Base-by-base conservation (phyloP, 2,113 vertebrate genomes). In the Conger conger region DNA sequence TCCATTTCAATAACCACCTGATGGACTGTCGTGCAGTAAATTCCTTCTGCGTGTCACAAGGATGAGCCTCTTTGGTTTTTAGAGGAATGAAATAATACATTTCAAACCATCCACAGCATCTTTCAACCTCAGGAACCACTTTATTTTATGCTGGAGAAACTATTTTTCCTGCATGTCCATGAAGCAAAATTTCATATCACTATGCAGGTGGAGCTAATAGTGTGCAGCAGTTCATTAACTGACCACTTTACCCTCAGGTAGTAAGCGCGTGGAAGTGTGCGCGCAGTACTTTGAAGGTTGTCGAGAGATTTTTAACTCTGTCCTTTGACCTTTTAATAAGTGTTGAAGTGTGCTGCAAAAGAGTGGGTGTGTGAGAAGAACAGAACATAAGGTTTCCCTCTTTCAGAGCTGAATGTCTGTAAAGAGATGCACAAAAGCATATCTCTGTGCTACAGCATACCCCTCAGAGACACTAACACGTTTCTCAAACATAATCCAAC, bases 1-100 rank as follows among this genome's bases (percentile, higher is more conserved):
- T 78, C 16, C 76, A 78, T 78, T 78, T 78, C 36, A 78, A 76
- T 76, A 68, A 40, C 76, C 63, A 83, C 82, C 37, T 76, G 82
- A 76, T 45, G 63, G 33, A 50, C 13, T 18, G 11, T n/a, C 40
- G 36, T 27, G 42, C 27, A 18, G 82, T 15, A 76, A 83, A 35
- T 20, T 50, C 60, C 33, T 76, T 76, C 82, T 76, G 38, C 60
- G 20, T 27, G 37, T 30, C 40, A 35, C n/a, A 15, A 76, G 40
- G 40, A 76, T 83, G 33, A 50, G 63, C 30, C 63, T 20, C 63
- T 37, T 37, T 78, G 36, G 20, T 76, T 63, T 3, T 63, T 33
- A 33, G 68, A 73, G 3, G n/a, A 73, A 73, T 73, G 9, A 33
- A 5, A 73, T 73, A 54, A 82, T 82, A 53, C 35, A 73, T 82